Percentiles rank a stretch among this genome's conserved stretches.
Conservation (phyloP, 2,113 vertebrate species). For the Rhodinocichla rosea region DNA sequence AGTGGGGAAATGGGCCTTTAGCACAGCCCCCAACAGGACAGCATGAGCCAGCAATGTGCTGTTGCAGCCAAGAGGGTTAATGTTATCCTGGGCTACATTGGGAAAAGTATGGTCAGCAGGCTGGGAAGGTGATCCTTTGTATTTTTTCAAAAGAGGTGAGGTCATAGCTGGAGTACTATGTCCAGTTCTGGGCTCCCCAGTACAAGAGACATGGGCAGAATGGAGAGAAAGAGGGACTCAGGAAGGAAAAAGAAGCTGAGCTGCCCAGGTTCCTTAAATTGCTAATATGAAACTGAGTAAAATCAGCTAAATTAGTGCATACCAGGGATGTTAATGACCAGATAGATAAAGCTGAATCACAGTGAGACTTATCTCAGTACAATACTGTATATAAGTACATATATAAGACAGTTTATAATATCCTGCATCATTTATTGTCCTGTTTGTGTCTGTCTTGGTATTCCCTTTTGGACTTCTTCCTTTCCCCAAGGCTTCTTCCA, state of each 20-base stretch:
- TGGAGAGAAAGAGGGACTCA: background rate
- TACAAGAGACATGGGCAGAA: background rate
- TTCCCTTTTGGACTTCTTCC: background rate
- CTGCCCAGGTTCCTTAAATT: background rate
- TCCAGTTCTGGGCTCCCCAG: background rate
- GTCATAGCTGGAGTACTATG: background rate
- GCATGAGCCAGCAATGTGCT: background rate
- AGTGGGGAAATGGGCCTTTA: background rate
- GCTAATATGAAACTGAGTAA: background rate
- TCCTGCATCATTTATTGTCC: background rate
- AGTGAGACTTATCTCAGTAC: background rate
- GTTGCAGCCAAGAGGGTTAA: background rate
- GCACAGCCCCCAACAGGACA: background rate
- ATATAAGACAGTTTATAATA: background rate
- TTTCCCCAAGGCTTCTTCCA: background rate
- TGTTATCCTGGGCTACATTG: background rate
- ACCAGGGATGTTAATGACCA: background rate
- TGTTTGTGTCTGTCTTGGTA: background rate
- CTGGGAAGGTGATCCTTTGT: background rate
- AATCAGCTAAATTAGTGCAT: background rate
- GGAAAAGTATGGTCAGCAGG: background rate
- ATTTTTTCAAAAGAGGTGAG: background rate
- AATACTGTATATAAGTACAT: background rate
- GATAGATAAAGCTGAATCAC: background rate
- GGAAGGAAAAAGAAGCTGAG: background rate